These are phyloP conservation scores for Enteromius fasciolatus DNA, from an alignment of 2,797 vertebrate species.

Conservation along the genomic window DNA sequence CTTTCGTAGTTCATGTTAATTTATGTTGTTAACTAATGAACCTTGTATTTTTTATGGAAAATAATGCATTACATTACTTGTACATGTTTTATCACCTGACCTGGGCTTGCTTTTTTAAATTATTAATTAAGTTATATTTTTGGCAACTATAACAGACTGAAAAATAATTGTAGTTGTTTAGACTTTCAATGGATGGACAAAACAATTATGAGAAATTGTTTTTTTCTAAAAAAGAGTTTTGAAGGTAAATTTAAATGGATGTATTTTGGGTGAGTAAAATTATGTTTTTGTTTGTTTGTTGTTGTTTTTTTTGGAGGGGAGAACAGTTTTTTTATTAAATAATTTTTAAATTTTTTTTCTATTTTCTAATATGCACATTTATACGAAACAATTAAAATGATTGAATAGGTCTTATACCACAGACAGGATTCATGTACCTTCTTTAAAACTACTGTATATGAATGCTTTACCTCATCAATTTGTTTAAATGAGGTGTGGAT, in stretches of 20 bases:
- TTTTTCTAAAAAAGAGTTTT: background rate
- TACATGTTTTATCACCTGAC: no score
- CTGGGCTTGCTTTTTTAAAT: background rate
- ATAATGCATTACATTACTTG: background rate
- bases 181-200: background rate
- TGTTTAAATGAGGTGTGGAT: constrained; percentile 35
- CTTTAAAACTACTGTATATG: constrained; percentile 27
- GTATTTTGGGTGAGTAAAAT: background rate
- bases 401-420: background rate
- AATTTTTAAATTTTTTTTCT: background rate
- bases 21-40: no score
- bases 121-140: no score
- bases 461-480: constrained; percentile 23
- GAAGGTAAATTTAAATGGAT: background rate
- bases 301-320: no score
- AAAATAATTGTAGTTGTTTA: background rate
- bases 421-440: background rate
- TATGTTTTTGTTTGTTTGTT: no score
- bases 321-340: background rate
- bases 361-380: background rate
- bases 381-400: background rate
- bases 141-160: background rate
- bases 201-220: no score
- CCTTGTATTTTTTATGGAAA: background rate
- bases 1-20: no score